These are phyloP conservation scores for Bucorvus abyssinicus DNA, from an alignment of 2,797 vertebrate species.

Conservation along the genomic window DNA sequence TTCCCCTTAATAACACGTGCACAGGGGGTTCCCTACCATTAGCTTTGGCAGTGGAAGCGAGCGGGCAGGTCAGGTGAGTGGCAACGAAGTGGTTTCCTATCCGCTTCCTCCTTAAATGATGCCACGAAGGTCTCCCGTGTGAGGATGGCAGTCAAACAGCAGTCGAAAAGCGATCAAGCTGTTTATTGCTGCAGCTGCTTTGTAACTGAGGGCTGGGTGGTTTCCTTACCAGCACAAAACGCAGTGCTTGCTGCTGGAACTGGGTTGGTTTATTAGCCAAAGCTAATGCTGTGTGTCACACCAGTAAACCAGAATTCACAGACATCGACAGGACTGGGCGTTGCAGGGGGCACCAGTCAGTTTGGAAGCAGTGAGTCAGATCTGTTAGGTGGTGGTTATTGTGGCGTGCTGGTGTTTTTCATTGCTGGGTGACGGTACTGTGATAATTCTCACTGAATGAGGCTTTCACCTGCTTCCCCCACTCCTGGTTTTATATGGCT, in stretches of 20 bases:
- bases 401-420: background rate
- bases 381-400: background rate
- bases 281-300: background rate
- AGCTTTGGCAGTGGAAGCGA: background rate
- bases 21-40: background rate
- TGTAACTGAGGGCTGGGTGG: background rate
- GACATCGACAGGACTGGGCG: background rate
- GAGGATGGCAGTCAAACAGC: background rate
- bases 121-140: background rate
- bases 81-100: background rate
- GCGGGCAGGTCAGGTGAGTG: background rate
- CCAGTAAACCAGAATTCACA: background rate
- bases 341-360: background rate
- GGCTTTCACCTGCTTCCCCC: background rate
- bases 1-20: background rate
- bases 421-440: background rate
- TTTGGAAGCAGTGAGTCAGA: background rate
- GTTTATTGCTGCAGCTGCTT: background rate
- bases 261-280: slow-evolving; percentile 16
- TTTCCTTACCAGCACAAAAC: slow-evolving; percentile 22
- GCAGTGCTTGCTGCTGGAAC: background rate
- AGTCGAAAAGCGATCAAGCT: slow-evolving; percentile 7
- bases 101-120: slow-evolving; percentile 10
- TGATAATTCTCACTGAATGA: background rate
- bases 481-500: background rate